Evolutionary conservation across 2,888 invertebrate species (phyloP), one percentile per base, ranked within the genome.

Genomic region (Ectropis crepuscularia): DNA sequence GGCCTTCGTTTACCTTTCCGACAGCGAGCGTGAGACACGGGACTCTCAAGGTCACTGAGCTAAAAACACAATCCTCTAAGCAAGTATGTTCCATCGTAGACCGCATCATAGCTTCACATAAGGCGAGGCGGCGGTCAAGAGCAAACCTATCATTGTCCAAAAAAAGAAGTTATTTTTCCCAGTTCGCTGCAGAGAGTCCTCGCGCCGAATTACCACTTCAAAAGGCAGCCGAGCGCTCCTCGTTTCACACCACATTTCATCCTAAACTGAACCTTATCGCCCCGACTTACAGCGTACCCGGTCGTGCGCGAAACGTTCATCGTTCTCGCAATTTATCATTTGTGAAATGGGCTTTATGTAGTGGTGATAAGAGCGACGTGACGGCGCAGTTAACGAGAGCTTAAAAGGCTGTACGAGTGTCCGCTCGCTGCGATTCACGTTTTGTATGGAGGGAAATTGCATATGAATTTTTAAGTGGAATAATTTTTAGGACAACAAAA

Each of bases 381-480:
- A 49, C n/a, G 45, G 16, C 49, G 49, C 36, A 46, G 53, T 58
- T 63, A 63, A 58, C 53, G 49, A 58, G 58, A 53, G 45, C n/a
- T 53, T 63, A 58, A 63, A 58, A 58, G 53, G 63, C 49, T 43
- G 39, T 43, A 36, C 48, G 54, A 63, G 58, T 63, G 63, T 53
- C 53, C 58, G 63, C 54, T 54, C 49, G 37, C 53, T 58, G 53
- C 58, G 48, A 58, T 57, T 53, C 58, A 58, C 58, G 58, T 53
- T 58, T 49, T 58, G 63, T 57, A 63, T 63, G 63, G 58, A 49
- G 37, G 53, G 38, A 63, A 63, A 58, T 63, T 63, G 63, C 63
- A 63, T 63, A 63, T 63, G 63, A 63, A 63, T 58, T 58, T 63
- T 58, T 54, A 63, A 58, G 63, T 58, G 63, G 45, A 53, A 63